Evolutionary conservation across 2,888 invertebrate species (phyloP).

Genomic region (Macaria liturata): DNA sequence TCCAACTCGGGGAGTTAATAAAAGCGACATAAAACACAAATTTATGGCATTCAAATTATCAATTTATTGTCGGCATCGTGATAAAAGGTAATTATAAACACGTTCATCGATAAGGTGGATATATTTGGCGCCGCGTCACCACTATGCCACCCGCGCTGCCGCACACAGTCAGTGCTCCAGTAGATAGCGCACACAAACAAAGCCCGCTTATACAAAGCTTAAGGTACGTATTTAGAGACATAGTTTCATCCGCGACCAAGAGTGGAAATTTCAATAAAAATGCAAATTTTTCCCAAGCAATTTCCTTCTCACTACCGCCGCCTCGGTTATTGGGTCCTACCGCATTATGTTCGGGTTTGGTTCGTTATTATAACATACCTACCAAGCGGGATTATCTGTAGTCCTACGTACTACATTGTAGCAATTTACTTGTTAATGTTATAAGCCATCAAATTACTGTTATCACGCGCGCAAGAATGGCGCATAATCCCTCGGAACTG

Average conservation of each 20-base stretch:
- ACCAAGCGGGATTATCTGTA: constrained; percentile 47
- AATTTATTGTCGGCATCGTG: constrained; percentile 22
- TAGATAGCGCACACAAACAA: constrained; percentile 46
- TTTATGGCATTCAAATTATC: constrained; percentile 40
- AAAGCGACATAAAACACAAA: constrained; percentile 39
- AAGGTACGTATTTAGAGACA: constrained; percentile 73
- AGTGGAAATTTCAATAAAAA: constrained; percentile 82
- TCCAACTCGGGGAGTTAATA: constrained; percentile 33
- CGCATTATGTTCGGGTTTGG: constrained; percentile 63
- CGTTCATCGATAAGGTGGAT: constrained; percentile 42
- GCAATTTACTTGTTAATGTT: constrained; percentile 63
- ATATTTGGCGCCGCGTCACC: constrained; percentile 37
- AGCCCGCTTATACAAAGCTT: constrained; percentile 63
- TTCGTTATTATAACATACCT: constrained; percentile 57
- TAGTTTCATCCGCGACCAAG: constrained; percentile 74
- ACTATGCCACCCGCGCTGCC: constrained; percentile 45
- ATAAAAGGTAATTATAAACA: constrained; percentile 33
- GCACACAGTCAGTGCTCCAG: constrained; percentile 42
- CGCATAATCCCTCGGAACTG: constrained; percentile 53
- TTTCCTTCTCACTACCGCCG: constrained; percentile 69
- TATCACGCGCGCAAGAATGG: constrained; percentile 57
- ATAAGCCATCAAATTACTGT: constrained; percentile 57
- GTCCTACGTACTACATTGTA: constrained; percentile 38
- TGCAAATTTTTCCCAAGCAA: constrained; percentile 76
- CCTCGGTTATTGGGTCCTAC: constrained; percentile 70